Percentiles rank a stretch among this genome's conserved stretches.
Conservation (phyloP, 2,113 vertebrate genomes). For the Cynoglossus semilaevis region DNA sequence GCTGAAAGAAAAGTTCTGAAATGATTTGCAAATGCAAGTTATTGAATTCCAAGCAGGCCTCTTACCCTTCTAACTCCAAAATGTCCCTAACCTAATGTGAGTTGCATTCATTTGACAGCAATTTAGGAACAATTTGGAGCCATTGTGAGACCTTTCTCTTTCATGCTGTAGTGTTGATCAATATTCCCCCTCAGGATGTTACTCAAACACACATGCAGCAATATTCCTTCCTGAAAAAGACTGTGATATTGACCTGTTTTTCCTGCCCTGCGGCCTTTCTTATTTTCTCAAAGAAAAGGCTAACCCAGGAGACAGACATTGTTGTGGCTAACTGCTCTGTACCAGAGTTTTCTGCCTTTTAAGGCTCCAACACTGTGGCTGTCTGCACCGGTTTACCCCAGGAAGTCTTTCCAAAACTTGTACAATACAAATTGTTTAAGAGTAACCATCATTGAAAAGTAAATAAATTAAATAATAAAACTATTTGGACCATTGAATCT, state of each 20-base stretch:
- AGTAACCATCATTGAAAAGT: too few relatives aligned
- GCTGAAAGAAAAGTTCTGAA: background rate
- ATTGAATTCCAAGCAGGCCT: conserved; percentile 12
- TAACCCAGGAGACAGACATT: conserved; percentile 52
- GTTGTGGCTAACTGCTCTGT: conserved; percentile 52
- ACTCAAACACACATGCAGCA: conserved; percentile 72
- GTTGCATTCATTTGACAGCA: conserved; percentile 67
- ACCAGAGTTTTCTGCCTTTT: conserved; percentile 43
- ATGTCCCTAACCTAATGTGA: conserved; percentile 38
- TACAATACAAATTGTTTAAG: conserved; percentile 4
- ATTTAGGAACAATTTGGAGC: conserved; percentile 71
- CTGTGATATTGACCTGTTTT: conserved; percentile 75
- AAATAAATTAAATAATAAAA: too few relatives aligned
- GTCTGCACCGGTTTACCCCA: conserved; percentile 28
- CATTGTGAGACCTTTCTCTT: conserved; percentile 56
- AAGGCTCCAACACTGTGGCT: conserved; percentile 23
- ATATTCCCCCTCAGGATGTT: conserved; percentile 68
- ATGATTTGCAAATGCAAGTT: conserved; percentile 17
- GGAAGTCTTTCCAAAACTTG: conserved; percentile 13
- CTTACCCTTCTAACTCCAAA: conserved; percentile 1
- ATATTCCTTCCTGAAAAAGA: conserved; percentile 69
- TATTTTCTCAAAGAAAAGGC: conserved; percentile 63
- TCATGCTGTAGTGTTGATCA: conserved; percentile 68
- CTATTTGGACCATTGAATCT: too few relatives aligned
- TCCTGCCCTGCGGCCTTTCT: conserved; percentile 61